Evolutionary conservation across 1,140 invertebrate species (phyloP), one percentile per base, ranked within the genome.

Genomic region (Pseudomyrmex cubaensis): DNA sequence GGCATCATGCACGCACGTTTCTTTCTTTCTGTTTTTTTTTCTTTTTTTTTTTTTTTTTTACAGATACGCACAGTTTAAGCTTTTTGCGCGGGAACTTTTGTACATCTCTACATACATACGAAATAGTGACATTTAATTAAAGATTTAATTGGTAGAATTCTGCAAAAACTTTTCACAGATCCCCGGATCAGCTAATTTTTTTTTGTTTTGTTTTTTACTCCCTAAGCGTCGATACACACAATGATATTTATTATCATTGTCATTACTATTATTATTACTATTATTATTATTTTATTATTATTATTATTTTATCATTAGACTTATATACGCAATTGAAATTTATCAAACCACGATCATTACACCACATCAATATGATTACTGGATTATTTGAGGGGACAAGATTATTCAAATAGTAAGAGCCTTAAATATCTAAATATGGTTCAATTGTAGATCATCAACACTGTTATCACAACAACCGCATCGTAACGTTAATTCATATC

Each of bases 331-430:
- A 62, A 56, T 86, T 75, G 52, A 72, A 78, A 72, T 61, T 59
- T 78, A 72, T 61, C 35, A 35, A 35, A 35, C 35, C 35, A 35
- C 35, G 7, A 35, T 56, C 13, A 44, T 69, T 89, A 88, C 83
- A 85, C 67, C 63, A 83, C 87, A 87, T 25, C 72, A 59, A 74
- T 73, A 72, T 72, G 22, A 15, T 12, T 17, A 69, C 17, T 63
- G 63, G 9, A 78, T 61, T 89, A 86, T 22, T 63, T 46, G 35
- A 35, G 7, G 35, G 35, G 35, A 56, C 56, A 84, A 67, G n/a
- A 20, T 66, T 78, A 78, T 56, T 75, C 61, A 75, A 12, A 50
- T 87, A 83, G 77, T 90, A 88, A 88, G 73, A 89, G 86, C 87
- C 52, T 70, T 90, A 90, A 89, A 90, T 88, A 89, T 84, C 50